These are phyloP conservation scores for Junco hyemalis DNA, from an alignment of 2,113 vertebrate species.

Conservation along the genomic window DNA sequence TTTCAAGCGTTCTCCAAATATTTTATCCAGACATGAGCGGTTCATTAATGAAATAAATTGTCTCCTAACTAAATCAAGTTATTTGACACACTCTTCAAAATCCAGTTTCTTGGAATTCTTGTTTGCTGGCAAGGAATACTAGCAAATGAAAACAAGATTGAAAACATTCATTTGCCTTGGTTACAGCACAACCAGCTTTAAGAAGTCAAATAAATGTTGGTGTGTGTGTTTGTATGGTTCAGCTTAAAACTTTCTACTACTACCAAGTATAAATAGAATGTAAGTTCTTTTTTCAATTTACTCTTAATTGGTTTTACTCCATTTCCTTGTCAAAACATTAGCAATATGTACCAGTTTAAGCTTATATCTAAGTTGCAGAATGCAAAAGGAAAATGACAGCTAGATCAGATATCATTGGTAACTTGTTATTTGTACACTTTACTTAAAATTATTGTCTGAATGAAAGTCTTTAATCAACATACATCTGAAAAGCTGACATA, in stretches of 20 bases:
- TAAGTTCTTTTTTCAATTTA: not conserved
- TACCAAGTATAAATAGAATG: not conserved
- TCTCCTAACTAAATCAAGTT: not conserved
- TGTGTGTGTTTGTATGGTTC: not conserved
- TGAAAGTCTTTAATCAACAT: not conserved
- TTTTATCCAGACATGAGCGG: not conserved
- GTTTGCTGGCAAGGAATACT: not conserved
- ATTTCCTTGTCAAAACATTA: not conserved
- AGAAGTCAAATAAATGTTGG: not conserved
- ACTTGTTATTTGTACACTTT: not conserved
- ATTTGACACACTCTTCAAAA: not conserved
- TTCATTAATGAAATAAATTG: slow-evolving; percentile 14
- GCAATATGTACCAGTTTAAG: not conserved
- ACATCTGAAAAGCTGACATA: not conserved
- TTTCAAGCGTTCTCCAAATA: not conserved
- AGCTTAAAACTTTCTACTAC: not conserved
- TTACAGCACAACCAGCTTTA: not conserved
- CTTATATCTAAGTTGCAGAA: not conserved
- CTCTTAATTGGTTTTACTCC: not conserved
- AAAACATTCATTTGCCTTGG: not conserved
- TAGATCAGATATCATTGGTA: not conserved
- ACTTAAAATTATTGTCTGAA: not conserved
- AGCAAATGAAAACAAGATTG: not conserved
- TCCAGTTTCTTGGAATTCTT: not conserved
- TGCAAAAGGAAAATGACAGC: not conserved